Conservation (phyloP, 2,797 vertebrate species). For the Paratrypauchen microcephalus region DNA sequence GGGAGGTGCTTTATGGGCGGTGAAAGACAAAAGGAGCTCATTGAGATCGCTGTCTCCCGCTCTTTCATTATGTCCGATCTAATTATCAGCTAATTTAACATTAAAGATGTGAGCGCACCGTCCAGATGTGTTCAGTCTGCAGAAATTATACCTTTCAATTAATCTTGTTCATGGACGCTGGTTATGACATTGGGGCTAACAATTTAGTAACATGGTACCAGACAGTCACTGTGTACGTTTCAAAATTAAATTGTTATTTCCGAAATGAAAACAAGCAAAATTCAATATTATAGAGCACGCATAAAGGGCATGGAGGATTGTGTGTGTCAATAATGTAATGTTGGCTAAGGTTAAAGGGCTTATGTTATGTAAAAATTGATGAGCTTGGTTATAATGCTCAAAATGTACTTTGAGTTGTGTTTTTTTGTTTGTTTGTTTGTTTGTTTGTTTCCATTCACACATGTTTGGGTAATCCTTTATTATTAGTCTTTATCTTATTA, state of each 20-base stretch:
- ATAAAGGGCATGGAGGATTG: too few species aligned
- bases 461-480: too few species aligned
- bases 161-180: constrained; percentile 10
- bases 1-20: constrained; percentile 19
- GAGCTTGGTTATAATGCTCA: too few species aligned
- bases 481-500: too few species aligned
- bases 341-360: too few species aligned
- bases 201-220: background rate
- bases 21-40: constrained; percentile 12
- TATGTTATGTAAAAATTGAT: too few species aligned
- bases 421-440: too few species aligned
- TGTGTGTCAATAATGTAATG: too few species aligned
- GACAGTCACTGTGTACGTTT: background rate
- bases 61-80: constrained; percentile 11
- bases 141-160: constrained; percentile 9
- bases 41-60: constrained; percentile 7
- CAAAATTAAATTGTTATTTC: too few species aligned
- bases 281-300: background rate
- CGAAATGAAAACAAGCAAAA: background rate
- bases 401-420: too few species aligned
- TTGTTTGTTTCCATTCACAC: too few species aligned
- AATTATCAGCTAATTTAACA: constrained; percentile 17
- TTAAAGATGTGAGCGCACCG: constrained; percentile 4
- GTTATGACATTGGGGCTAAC: background rate
- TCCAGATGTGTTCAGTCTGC: constrained; percentile 14